These are phyloP conservation scores for Macroteleia sp. DNA, from an alignment of 2,888 invertebrate genomes.

Conservation along the genomic window DNA sequence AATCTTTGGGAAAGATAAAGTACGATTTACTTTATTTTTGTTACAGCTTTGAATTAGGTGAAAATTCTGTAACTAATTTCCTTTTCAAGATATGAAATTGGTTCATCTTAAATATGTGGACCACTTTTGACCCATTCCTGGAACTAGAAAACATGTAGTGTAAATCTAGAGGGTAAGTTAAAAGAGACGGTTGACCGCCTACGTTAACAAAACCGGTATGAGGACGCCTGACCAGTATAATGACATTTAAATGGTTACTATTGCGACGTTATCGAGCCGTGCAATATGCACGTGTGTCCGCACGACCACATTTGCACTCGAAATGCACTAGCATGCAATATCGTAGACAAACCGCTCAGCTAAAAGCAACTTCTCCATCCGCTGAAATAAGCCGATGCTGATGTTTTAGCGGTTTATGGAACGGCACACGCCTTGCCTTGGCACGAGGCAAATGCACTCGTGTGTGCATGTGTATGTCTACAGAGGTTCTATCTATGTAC, in stretches of 20 bases:
- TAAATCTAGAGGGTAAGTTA: constrained; percentile 40
- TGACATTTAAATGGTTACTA: constrained; percentile 78
- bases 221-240: constrained; percentile 67
- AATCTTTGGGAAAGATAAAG: too few species aligned
- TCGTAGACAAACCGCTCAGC: constrained; percentile 16
- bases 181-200: constrained; percentile 54
- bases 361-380: constrained; percentile 49
- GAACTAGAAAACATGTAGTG: constrained; percentile 13
- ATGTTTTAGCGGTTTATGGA: constrained; percentile 70
- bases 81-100: too few species aligned
- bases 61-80: too few species aligned
- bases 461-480: constrained; percentile 22
- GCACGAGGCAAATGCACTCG: constrained; percentile 69
- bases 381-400: constrained; percentile 53
- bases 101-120: too few species aligned
- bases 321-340: not conserved
- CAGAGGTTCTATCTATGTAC: too few species aligned
- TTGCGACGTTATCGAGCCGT: constrained; percentile 74
- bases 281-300: constrained; percentile 47
- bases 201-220: constrained; percentile 61
- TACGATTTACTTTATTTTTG: too few species aligned
- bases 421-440: constrained; percentile 83
- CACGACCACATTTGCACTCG: not conserved
- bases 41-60: too few species aligned
- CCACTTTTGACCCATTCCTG: constrained; percentile 25